Evolutionary conservation across 2,113 vertebrate species (phyloP).

Genomic region (Hippopotamus amphibius): DNA sequence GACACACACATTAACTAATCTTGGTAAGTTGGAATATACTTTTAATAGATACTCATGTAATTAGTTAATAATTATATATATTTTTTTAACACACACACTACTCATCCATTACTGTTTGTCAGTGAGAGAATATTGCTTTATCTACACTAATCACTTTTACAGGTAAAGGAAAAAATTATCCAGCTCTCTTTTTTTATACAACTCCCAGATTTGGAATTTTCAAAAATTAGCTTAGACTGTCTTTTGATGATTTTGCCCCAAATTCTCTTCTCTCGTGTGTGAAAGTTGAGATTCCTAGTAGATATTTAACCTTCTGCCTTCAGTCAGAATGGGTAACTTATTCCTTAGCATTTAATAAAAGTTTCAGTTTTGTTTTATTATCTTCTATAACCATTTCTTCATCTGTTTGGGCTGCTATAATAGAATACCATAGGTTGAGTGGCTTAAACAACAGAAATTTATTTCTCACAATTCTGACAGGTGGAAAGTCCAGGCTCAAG

Average conservation of each 20-base stretch:
- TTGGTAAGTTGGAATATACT: not conserved
- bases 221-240: not conserved
- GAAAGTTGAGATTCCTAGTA: not conserved
- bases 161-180: conserved; percentile 36
- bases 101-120: not conserved
- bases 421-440: not conserved
- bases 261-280: not conserved
- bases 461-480: not conserved
- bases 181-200: not conserved
- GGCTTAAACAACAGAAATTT: not conserved
- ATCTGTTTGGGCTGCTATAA: not conserved
- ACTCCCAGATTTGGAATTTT: not conserved
- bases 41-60: not conserved
- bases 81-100: not conserved
- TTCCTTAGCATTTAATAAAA: conserved; percentile 4
- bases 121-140: conserved; percentile 18
- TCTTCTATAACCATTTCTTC: not conserved
- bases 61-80: not conserved
- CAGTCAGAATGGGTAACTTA: not conserved
- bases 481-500: not conserved
- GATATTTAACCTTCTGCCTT: not conserved
- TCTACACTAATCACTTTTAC: not conserved
- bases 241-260: not conserved
- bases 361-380: not conserved
- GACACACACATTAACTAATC: not conserved